A percentile compares a stretch with the other conserved stretches of the same genome.
Conservation (phyloP, 37 sponge, comb jelly and placozoan genomes). For the Diacarnus erythraeanus region DNA sequence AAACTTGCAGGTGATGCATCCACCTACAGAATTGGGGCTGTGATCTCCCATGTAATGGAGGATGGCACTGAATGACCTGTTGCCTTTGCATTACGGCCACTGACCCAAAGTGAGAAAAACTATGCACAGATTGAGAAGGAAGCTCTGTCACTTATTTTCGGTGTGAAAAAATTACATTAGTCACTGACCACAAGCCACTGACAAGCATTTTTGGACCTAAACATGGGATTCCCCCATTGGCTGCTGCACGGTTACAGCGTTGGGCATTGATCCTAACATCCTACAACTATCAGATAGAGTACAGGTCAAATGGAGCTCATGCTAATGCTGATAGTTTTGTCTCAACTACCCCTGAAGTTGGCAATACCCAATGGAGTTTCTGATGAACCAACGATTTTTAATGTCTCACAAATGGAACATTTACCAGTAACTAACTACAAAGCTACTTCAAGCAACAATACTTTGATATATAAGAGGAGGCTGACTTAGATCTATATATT, state of each 20-base stretch:
- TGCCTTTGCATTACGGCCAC: conserved; percentile 20
- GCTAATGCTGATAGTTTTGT: background rate
- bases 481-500: background rate
- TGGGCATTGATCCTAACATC: background rate
- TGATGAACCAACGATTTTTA: background rate
- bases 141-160: conserved; percentile 22
- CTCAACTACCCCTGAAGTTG: background rate
- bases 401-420: background rate
- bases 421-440: conserved; percentile 15
- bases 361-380: background rate
- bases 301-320: background rate
- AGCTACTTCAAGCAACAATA: too few relatives aligned
- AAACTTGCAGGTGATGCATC: too few relatives aligned
- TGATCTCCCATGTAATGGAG: conserved; percentile 7
- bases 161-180: conserved; percentile 8
- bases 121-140: conserved; percentile 40
- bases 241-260: too few relatives aligned
- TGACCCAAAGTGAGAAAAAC: conserved; percentile 8
- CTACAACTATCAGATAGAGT: background rate
- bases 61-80: conserved; percentile 20
- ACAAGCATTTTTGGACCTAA: conserved; percentile 13
- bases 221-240: conserved; percentile 1
- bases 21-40: conserved; percentile 21
- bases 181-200: conserved; percentile 48
- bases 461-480: background rate